A percentile compares a stretch with the other conserved stretches of the same genome.
These are phyloP conservation scores for Neosilurus hyrtlii DNA, from an alignment of 2,797 vertebrate species.

Conservation along the genomic window DNA sequence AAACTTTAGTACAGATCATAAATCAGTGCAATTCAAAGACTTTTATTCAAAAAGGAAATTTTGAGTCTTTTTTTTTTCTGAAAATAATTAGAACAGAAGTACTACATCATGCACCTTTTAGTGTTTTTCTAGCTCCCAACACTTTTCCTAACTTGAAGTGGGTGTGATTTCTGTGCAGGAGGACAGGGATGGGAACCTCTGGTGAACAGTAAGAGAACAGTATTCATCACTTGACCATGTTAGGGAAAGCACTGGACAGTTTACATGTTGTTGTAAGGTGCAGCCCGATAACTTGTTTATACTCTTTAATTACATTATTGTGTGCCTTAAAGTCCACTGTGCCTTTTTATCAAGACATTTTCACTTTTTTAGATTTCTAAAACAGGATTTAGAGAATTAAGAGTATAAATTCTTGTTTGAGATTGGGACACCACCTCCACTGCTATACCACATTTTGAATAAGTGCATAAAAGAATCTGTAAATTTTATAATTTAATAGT, in stretches of 20 bases:
- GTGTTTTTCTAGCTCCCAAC: no score
- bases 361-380: not conserved
- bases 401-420: not conserved
- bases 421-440: no score
- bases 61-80: not conserved
- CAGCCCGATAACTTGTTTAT: conserved; percentile 2
- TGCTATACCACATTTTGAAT: not conserved
- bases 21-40: conserved; percentile 3
- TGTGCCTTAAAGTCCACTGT: conserved; percentile 36
- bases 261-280: conserved; percentile 3
- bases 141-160: no score
- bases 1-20: not conserved
- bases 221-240: conserved; percentile 1
- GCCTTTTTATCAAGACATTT: conserved; percentile 16
- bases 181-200: no score
- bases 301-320: not conserved
- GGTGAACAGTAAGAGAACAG: conserved; percentile 2
- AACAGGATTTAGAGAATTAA: not conserved
- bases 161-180: no score
- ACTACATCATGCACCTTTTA: no score
- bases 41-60: not conserved
- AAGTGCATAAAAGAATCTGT: not conserved
- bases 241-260: conserved; percentile 10
- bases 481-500: not conserved
- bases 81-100: conserved; percentile 35